Base-by-base conservation (phyloP, 2,888 invertebrate species). In the Corythucha ciliata region DNA sequence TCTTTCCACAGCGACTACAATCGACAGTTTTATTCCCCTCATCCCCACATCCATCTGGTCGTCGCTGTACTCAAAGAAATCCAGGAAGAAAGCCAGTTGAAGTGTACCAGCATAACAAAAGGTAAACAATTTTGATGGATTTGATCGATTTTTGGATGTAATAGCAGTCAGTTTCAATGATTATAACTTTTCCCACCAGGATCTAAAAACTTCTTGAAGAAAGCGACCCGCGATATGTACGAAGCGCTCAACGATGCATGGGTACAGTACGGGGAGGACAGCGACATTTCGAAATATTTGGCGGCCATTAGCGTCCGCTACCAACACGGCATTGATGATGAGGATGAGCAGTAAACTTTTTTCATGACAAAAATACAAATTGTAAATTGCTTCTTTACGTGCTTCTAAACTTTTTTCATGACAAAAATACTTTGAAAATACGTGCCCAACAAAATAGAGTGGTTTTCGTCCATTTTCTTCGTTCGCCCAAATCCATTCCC, bases 1-100 rank as follows among this genome's bases (percentile, higher is more conserved):
- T 42, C 42, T 16, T 42, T 42, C 25, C 42, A 42, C 26, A 5
- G 25, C 14, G 42, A 42, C 14, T 25, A 42, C 25, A 42, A 42
- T 27, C 24, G 26, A 14, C 42, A 42, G 42, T 42, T 42, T 24
- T 42, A 42, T 27, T 25, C 42, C 5, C 42, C 42, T 25, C 42
- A 25, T 42, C 26, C 24, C 25, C 24, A 42, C 14, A 6, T 39
- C 39, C 21, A 39, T 39, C 39, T 39, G 7, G 39, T 39, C 8
- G 18, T 39, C 39, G 39, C 39, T 21, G 8, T 8, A 22, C 39
- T 39, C 7, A 39, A 39, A 39, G 39, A 39, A 39, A 12, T 39
- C 20, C 39, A 4, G 4, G 39, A 39, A 39, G 39, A 39, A 20
- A 16, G 22, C 39, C 18, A 39, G 39, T 22, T 21, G 20, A 4